Evolutionary conservation across 2,797 vertebrate genomes (phyloP).

Genomic region (Heteromormyrus szaboi): DNA sequence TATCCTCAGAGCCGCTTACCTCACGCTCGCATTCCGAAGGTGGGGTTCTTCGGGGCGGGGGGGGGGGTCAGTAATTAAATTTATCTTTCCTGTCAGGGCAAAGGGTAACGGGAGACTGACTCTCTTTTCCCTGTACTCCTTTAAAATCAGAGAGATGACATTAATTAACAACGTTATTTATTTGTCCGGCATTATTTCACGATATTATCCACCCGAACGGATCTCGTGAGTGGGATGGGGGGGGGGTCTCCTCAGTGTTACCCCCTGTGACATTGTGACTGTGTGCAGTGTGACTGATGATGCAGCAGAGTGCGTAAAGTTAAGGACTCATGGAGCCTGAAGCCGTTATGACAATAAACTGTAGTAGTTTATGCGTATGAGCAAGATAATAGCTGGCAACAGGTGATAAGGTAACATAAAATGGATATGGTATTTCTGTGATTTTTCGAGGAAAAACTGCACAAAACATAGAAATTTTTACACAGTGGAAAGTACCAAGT

Average conservation of each 20-base stretch:
- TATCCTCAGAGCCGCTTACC: conserved; percentile 45
- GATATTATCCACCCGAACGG: neutral
- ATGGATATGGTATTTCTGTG: neutral
- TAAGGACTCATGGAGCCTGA: neutral
- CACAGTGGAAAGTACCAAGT: neutral
- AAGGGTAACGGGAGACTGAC: conserved; percentile 24
- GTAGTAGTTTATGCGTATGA: neutral
- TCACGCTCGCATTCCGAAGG: conserved; percentile 40
- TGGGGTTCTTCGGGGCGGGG: conserved; percentile 31
- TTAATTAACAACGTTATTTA: neutral
- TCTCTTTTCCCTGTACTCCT: conserved; percentile 30
- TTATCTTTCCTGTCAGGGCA: conserved; percentile 34
- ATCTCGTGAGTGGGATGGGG: neutral
- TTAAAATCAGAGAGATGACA: conserved; percentile 5
- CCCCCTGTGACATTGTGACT: neutral
- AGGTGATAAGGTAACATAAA: neutral
- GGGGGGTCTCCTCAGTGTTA: neutral
- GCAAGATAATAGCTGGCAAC: neutral
- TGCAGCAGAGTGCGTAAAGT: neutral
- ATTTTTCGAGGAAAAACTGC: neutral
- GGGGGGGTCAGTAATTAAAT: conserved; percentile 46
- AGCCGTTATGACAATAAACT: neutral
- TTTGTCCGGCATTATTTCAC: neutral
- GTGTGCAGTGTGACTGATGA: neutral
- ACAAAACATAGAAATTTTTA: neutral